Percentiles rank a stretch among this genome's conserved stretches.
Evolutionary conservation across 2,113 vertebrate species (phyloP).

Genomic region (Gobio gobio): DNA sequence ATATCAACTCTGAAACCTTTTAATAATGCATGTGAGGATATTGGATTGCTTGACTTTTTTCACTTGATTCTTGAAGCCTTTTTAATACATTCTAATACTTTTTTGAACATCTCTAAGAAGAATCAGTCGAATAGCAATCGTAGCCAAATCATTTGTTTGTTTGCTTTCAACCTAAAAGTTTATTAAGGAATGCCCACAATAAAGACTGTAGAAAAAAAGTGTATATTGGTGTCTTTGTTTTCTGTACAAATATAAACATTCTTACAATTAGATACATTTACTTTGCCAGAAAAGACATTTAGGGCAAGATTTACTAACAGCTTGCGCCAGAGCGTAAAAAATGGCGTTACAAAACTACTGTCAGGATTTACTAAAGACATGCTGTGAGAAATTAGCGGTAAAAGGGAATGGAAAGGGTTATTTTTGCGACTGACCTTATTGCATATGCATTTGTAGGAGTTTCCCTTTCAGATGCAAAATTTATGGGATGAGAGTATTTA

Average conservation of each 20-base stretch:
- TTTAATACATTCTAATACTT: neutral
- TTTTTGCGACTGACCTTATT: too few relatives aligned
- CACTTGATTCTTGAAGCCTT: neutral
- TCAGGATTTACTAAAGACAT: too few relatives aligned
- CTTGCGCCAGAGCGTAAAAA: too few relatives aligned
- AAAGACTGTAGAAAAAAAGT: neutral
- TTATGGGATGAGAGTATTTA: too few relatives aligned
- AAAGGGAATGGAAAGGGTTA: too few relatives aligned
- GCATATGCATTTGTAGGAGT: too few relatives aligned
- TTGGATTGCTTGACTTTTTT: neutral
- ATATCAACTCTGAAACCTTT: slow-evolving; percentile 42
- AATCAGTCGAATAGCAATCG: neutral
- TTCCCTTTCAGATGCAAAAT: too few relatives aligned
- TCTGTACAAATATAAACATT: neutral
- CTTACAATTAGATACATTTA: neutral
- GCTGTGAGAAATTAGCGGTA: too few relatives aligned
- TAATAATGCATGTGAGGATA: slow-evolving; percentile 43
- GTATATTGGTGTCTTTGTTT: neutral
- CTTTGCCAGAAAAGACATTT: too few relatives aligned
- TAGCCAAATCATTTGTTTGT: neutral
- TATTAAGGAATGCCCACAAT: neutral
- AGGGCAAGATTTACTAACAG: neutral
- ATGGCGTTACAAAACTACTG: too few relatives aligned
- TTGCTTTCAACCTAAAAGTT: neutral
- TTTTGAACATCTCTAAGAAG: neutral